Base-by-base conservation (phyloP, 2,797 vertebrate genomes). In the Pseudopleuronectes americanus region DNA sequence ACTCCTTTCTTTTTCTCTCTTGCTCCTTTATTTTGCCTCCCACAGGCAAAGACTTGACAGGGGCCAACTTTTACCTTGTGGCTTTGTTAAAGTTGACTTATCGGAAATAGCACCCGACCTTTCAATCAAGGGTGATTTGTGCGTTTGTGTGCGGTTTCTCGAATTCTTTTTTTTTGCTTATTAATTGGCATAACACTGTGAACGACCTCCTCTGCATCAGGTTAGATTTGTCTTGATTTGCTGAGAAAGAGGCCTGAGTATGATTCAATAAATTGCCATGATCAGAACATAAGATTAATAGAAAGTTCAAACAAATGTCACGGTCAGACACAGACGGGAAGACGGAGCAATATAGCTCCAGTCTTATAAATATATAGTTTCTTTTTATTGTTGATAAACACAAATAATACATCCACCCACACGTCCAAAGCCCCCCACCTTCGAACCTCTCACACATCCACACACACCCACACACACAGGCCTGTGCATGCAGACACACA, bases 271-370 rank as follows among this genome's bases (percentile, higher is more conserved):
- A 31, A 57, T 33, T 45, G 57, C 51, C 68, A 53, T 62, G 64
- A 84, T 79, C 62, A 81, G 55, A 86, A 64, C 62, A 59, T 28
- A 78, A 80, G 82, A 84, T 76, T 74, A 76, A 79, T 69, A 78
- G 63, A 84, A 80, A 84, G 83, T 87, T 90, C 87, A 89, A 84
- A 83, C 60, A 83, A 81, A 89, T 84, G 76, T 81, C 84, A 81
- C 60, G 81, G 79, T 72, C 52, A 60, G 28, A 84, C 71, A 80
- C 64, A 67, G 74, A 80, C 3, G 3, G 24, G 64, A 23, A 75
- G 77, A 76, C 62, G 65, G 66, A 61, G 51, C 4, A 57, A 56
- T 19, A 64, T 22, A 31, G 56, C 61, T 66, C 48, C 55, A 43
- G 60, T 67, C 58, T 69, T 61, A 62, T 75, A 53, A 74, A 31